A percentile compares a stretch with the other conserved stretches of the same genome.
These are phyloP conservation scores for Gambusia holbrooki DNA, from an alignment of 2,113 vertebrate genomes.

Conservation along the genomic window DNA sequence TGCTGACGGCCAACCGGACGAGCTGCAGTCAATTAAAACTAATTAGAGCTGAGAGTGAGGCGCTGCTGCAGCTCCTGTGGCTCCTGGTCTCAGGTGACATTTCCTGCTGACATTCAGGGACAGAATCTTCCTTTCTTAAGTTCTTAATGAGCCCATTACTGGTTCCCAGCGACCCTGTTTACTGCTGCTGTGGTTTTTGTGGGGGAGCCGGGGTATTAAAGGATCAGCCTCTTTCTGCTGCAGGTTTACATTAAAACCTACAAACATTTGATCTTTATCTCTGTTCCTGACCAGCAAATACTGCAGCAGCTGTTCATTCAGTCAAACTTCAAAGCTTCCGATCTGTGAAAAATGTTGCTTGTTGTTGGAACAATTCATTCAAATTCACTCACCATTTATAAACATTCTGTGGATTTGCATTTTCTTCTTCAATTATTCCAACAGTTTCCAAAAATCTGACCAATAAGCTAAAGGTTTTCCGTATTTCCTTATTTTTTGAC, in stretches of 20 bases:
- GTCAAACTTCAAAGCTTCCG: too few relatives aligned
- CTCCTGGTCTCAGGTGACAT: constrained; percentile 7
- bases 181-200: not conserved
- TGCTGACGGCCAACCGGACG: constrained; percentile 16
- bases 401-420: too few relatives aligned
- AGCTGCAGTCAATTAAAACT: constrained; percentile 39
- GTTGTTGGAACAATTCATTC: too few relatives aligned
- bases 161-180: not conserved
- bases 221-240: not conserved
- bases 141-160: not conserved
- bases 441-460: too few relatives aligned
- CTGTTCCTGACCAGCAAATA: not conserved
- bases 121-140: not conserved
- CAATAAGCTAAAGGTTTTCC: too few relatives aligned
- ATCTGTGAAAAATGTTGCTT: too few relatives aligned
- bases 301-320: too few relatives aligned
- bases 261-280: not conserved
- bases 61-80: constrained; percentile 16
- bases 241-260: not conserved
- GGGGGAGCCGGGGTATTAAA: not conserved
- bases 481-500: too few relatives aligned
- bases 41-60: constrained; percentile 40
- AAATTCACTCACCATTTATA: too few relatives aligned
- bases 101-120: constrained; percentile 21
- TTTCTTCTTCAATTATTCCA: too few relatives aligned